Percentiles rank a stretch among this genome's conserved stretches.
phyloP scores from a whole-genome alignment of 2,888 invertebrate genomes.

The Craniophora ligustri region DNA sequence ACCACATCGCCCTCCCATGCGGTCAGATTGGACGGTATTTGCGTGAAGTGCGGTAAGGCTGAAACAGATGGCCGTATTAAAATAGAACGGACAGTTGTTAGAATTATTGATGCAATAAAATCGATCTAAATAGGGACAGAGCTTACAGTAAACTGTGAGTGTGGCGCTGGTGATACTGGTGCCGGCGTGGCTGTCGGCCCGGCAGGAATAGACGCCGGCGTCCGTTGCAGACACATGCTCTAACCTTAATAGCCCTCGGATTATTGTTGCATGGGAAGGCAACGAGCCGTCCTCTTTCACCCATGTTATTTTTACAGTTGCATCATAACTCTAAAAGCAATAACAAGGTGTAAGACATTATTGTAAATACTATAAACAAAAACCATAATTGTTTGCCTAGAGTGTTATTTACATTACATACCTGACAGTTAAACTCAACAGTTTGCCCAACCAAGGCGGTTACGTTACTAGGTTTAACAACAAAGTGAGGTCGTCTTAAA shows the following conservation, averaged over 20 bases:
- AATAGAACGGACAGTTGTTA: constrained; percentile 75
- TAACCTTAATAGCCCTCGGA: constrained; percentile 90
- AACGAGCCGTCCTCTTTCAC: constrained; percentile 82
- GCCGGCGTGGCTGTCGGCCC: constrained; percentile 97
- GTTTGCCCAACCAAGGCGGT: constrained; percentile 94
- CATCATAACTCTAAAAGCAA: constrained; percentile 80
- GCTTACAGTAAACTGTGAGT: constrained; percentile 97
- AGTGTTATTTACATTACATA: constrained; percentile 41
- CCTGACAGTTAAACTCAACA: constrained; percentile 95
- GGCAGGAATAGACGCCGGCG: constrained; percentile 97
- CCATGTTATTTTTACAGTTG: constrained; percentile 85
- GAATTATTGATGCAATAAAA: constrained; percentile 82
- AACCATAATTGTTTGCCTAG: constrained; percentile 23
- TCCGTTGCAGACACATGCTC: constrained; percentile 95
- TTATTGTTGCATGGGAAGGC: constrained; percentile 79
- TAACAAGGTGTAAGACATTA: constrained; percentile 22
- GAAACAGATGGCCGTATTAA: constrained; percentile 86
- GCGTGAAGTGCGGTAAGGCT: constrained; percentile 96
- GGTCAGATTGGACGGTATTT: constrained; percentile 95
- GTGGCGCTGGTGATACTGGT: constrained; percentile 95
- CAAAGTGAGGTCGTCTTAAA: constrained; percentile 95
- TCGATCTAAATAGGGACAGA: constrained; percentile 66
- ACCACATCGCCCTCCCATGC: constrained; percentile 96
- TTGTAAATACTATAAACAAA: constrained; percentile 10
- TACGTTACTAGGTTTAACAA: constrained; percentile 95